These are phyloP conservation scores for Girardia tigrina DNA, from an alignment of 2,888 invertebrate species.

Conservation along the genomic window DNA sequence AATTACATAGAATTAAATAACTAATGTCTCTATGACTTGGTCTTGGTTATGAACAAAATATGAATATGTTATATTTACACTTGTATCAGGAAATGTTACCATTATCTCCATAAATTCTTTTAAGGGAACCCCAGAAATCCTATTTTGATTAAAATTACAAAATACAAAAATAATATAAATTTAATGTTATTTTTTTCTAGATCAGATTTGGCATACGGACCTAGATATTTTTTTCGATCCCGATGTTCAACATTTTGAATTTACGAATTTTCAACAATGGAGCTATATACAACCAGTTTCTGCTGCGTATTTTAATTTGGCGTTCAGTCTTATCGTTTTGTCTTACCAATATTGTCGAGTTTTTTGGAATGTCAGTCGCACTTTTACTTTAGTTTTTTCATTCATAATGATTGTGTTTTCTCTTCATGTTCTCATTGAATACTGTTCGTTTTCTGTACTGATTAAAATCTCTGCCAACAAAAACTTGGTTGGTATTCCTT, in stretches of 20 bases:
- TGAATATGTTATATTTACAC: too few species aligned
- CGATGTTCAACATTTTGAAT: background rate
- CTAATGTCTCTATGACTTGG: too few species aligned
- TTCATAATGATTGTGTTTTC: constrained; percentile 9
- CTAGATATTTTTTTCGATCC: constrained; percentile 3
- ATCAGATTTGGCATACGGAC: constrained; percentile 9
- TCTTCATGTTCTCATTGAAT: background rate
- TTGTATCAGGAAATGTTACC: too few species aligned
- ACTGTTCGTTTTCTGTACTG: constrained; percentile 3
- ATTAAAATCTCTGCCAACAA: constrained; percentile 15
- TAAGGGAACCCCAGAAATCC: too few species aligned
- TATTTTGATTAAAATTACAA: too few species aligned
- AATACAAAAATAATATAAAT: background rate
- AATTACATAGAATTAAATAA: too few species aligned
- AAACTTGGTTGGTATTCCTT: background rate
- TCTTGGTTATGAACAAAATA: too few species aligned
- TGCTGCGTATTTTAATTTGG: background rate
- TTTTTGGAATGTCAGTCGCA: background rate
- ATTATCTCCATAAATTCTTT: too few species aligned
- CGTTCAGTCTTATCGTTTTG: background rate
- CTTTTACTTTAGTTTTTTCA: background rate
- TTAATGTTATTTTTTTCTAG: too few species aligned
- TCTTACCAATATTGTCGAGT: background rate
- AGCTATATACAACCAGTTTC: constrained; percentile 7
- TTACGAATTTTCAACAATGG: background rate